phyloP scores from a whole-genome alignment of 2,113 vertebrate species.

The Paraplagusia blochii region DNA sequence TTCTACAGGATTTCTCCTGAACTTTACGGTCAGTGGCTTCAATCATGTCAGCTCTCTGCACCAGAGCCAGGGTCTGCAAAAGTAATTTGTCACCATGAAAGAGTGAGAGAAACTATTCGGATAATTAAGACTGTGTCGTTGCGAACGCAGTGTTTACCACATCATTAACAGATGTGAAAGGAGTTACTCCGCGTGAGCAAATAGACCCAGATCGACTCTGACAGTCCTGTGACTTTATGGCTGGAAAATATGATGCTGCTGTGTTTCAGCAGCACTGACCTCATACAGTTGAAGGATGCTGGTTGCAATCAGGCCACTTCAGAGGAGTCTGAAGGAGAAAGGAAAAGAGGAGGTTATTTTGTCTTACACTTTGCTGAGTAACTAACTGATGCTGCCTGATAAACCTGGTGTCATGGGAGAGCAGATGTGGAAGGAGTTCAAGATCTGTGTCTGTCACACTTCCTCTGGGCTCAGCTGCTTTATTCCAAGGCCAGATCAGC shows the following conservation, averaged over 20 bases:
- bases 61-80: neutral
- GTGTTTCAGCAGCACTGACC: slow-evolving; percentile 21
- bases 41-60: too few relatives aligned
- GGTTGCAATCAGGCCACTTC: slow-evolving; percentile 30
- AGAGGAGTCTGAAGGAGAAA: neutral
- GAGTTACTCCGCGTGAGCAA: slow-evolving; percentile 11
- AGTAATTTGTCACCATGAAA: neutral
- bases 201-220: slow-evolving; percentile 5
- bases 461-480: neutral
- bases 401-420: slow-evolving; percentile 4
- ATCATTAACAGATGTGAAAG: slow-evolving; percentile 22
- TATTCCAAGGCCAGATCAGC: slow-evolving; percentile 7
- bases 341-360: neutral
- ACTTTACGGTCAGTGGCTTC: too few relatives aligned
- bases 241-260: slow-evolving; percentile 54
- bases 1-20: too few relatives aligned
- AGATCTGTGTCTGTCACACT: slow-evolving; percentile 7
- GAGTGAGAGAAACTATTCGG: neutral
- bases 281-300: slow-evolving; percentile 40
- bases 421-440: neutral
- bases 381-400: slow-evolving; percentile 28
- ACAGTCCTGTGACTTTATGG: slow-evolving; percentile 28
- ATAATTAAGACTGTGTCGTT: neutral
- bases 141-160: neutral
- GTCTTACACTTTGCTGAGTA: slow-evolving; percentile 17